phyloP scores from a whole-genome alignment of 2,113 vertebrate genomes.

The Egretta garzetta region DNA sequence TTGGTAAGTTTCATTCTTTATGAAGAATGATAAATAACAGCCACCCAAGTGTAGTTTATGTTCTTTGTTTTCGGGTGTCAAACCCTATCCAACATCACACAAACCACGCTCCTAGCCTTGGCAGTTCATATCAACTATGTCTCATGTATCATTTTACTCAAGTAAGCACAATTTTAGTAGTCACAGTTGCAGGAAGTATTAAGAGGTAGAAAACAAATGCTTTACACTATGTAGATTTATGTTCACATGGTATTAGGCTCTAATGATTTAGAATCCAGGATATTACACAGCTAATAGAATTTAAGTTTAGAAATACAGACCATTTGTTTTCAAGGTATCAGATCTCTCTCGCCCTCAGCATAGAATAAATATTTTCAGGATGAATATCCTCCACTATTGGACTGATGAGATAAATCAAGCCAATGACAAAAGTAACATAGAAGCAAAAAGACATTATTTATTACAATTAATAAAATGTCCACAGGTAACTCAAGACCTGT shows the following conservation, averaged over 20 bases:
- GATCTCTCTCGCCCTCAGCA: background rate
- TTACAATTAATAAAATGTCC: conserved; percentile 14
- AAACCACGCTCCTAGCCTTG: background rate
- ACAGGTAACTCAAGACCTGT: background rate
- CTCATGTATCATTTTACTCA: background rate
- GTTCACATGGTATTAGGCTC: background rate
- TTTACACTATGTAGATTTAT: background rate
- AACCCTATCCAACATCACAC: background rate
- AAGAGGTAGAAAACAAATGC: background rate
- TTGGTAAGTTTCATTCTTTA: background rate
- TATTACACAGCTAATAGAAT: background rate
- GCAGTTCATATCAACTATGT: background rate
- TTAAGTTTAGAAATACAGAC: background rate
- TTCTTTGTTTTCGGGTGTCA: background rate
- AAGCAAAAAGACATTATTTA: background rate
- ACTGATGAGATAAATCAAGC: background rate
- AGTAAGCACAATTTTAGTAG: background rate
- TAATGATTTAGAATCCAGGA: background rate
- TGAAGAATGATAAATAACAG: background rate
- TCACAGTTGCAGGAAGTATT: background rate
- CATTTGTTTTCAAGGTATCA: background rate
- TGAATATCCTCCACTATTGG: background rate
- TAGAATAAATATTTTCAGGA: background rate
- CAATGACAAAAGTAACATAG: background rate
- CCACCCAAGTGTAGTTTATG: background rate